phyloP scores from a whole-genome alignment of 2,797 vertebrate genomes.

The Sebastes goodei region DNA sequence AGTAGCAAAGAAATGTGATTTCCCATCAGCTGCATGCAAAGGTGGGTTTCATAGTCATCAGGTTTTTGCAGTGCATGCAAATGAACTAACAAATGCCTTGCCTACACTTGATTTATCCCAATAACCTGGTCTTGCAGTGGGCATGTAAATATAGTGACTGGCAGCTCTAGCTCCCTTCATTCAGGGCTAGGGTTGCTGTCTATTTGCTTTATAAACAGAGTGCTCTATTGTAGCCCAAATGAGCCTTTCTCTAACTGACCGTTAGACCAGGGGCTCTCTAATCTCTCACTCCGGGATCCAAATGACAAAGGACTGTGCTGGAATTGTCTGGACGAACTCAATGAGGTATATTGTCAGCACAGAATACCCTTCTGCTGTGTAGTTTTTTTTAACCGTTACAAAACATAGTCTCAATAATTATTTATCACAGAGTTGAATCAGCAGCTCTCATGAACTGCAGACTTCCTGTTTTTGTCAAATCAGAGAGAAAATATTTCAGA shows the following conservation, averaged over 20 bases:
- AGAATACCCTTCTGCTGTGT: background rate
- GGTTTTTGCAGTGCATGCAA: background rate
- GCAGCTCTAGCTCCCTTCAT: slow-evolving; percentile 18
- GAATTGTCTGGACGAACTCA: background rate
- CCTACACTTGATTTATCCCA: slow-evolving; percentile 6
- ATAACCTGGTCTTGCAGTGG: background rate
- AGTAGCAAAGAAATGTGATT: background rate
- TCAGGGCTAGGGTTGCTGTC: slow-evolving; percentile 17
- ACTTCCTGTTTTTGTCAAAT: background rate
- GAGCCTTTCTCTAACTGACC: slow-evolving; percentile 13
- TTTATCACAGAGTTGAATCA: background rate
- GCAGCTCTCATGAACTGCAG: background rate
- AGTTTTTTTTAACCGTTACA: background rate
- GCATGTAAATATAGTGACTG: slow-evolving; percentile 9
- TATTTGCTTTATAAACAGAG: slow-evolving; percentile 52
- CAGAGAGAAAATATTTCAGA: background rate
- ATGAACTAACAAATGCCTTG: background rate
- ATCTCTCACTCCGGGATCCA: slow-evolving; percentile 28
- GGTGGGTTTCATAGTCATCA: background rate
- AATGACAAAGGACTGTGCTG: slow-evolving; percentile 18
- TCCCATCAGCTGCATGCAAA: background rate
- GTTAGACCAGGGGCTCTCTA: slow-evolving; percentile 6
- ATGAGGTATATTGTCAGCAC: background rate
- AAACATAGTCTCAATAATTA: background rate
- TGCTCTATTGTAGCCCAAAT: slow-evolving; percentile 15